Percentiles rank a stretch among this genome's conserved stretches.
phyloP scores from a whole-genome alignment of 2,113 vertebrate genomes.

The Platichthys stellatus region DNA sequence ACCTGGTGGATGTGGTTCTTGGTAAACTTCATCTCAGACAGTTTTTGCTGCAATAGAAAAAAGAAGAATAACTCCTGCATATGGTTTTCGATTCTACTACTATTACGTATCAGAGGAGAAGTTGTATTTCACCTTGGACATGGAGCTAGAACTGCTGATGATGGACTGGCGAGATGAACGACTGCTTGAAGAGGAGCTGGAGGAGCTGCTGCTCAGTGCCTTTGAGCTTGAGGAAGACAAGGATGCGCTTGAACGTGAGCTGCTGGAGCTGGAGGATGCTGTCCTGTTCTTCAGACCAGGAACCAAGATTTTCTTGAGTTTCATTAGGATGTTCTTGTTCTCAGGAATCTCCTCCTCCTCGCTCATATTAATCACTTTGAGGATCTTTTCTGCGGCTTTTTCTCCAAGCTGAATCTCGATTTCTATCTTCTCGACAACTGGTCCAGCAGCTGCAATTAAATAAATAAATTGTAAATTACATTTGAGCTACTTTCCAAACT shows the following conservation, averaged over 20 bases:
- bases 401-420: conserved; percentile 84
- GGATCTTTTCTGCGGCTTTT: conserved; percentile 81
- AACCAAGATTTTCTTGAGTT: conserved; percentile 82
- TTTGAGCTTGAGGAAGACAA: conserved; percentile 51
- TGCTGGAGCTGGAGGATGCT: conserved; percentile 67
- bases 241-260: conserved; percentile 51
- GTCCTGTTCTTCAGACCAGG: conserved; percentile 57
- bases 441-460: conserved; percentile 71
- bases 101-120: neutral
- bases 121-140: conserved; percentile 47
- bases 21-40: conserved; percentile 54
- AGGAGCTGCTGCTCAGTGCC: neutral
- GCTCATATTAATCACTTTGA: conserved; percentile 70
- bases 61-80: neutral
- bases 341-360: conserved; percentile 67
- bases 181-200: conserved; percentile 11
- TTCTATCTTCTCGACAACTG: conserved; percentile 82
- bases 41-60: conserved; percentile 47
- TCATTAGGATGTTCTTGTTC: conserved; percentile 77
- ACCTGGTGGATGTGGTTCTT: conserved; percentile 76
- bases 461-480: conserved; percentile 6
- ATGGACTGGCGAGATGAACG: conserved; percentile 12
- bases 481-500: neutral
- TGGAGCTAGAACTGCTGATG: conserved; percentile 11
- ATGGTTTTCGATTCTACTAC: neutral